Conservation (phyloP, 2,797 vertebrate genomes). For the Tapera naevia region DNA sequence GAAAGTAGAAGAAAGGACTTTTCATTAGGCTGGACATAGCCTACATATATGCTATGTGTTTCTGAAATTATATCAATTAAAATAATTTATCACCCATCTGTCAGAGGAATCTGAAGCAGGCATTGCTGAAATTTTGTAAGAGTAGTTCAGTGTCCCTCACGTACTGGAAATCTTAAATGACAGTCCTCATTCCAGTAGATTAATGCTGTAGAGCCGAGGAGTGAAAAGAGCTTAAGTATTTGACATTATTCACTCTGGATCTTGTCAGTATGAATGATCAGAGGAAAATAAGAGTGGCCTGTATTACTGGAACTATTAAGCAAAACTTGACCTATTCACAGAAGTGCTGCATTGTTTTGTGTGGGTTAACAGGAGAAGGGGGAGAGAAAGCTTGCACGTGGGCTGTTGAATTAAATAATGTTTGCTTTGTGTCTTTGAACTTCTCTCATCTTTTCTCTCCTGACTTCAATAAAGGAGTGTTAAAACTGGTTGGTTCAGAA, state of each 20-base stretch:
- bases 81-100: not conserved
- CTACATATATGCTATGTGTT: not conserved
- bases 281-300: not conserved
- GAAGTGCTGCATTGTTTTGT: not conserved
- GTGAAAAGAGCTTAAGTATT: not conserved
- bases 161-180: not conserved
- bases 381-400: not conserved
- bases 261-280: not conserved
- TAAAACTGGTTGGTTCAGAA: not conserved
- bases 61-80: slow-evolving; percentile 24
- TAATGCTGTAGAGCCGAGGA: not conserved
- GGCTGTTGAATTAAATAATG: not conserved
- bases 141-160: not conserved
- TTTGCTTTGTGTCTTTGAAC: not conserved
- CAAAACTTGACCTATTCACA: not conserved
- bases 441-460: not conserved
- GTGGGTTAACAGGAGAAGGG: not conserved
- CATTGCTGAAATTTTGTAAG: not conserved
- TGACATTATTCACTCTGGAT: not conserved
- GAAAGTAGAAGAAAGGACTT: not conserved
- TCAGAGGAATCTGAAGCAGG: slow-evolving; percentile 5
- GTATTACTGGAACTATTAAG: not conserved
- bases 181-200: not conserved
- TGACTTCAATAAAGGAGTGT: not conserved
- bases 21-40: not conserved